Conservation (phyloP, 2,797 vertebrate species). For the Anguilla anguilla region DNA sequence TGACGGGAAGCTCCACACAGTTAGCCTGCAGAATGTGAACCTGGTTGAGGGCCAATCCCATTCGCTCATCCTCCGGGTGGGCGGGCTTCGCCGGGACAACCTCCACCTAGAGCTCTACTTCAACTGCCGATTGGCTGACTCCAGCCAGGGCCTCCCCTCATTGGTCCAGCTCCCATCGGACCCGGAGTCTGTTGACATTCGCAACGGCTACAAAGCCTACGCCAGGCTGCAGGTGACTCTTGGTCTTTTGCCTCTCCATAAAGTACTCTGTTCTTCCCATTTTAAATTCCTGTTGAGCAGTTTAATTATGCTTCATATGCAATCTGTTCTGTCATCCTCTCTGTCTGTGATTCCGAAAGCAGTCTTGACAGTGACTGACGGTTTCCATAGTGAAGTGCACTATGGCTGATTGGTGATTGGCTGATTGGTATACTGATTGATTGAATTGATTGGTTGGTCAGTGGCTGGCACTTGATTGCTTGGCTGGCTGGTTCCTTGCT, state of each 20-base stretch:
- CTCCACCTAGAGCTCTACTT: slow-evolving; percentile 77
- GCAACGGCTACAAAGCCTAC: slow-evolving; percentile 77
- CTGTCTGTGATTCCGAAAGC: background rate
- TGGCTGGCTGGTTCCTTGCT: background rate
- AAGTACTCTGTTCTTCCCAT: background rate
- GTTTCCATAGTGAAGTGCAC: background rate
- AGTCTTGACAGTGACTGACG: background rate
- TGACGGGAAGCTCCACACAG: slow-evolving; percentile 78
- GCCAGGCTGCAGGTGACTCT: slow-evolving; percentile 76
- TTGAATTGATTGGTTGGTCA: background rate
- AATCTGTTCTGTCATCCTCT: background rate
- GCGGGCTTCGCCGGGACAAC: slow-evolving; percentile 70
- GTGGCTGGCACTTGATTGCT: background rate
- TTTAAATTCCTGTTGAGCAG: too few species aligned
- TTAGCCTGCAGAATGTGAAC: slow-evolving; percentile 77
- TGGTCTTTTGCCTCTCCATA: background rate
- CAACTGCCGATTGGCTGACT: slow-evolving; percentile 79
- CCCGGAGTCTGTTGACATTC: slow-evolving; percentile 73
- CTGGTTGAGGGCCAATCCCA: slow-evolving; percentile 77
- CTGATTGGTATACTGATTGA: too few species aligned
- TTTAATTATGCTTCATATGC: background rate
- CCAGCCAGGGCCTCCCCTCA: slow-evolving; percentile 72
- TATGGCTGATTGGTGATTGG: background rate
- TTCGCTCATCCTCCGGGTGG: slow-evolving; percentile 73
- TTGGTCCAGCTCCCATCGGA: slow-evolving; percentile 71